These are phyloP conservation scores for Aphidius gifuensis DNA, from an alignment of 1,140 invertebrate genomes.

Conservation along the genomic window DNA sequence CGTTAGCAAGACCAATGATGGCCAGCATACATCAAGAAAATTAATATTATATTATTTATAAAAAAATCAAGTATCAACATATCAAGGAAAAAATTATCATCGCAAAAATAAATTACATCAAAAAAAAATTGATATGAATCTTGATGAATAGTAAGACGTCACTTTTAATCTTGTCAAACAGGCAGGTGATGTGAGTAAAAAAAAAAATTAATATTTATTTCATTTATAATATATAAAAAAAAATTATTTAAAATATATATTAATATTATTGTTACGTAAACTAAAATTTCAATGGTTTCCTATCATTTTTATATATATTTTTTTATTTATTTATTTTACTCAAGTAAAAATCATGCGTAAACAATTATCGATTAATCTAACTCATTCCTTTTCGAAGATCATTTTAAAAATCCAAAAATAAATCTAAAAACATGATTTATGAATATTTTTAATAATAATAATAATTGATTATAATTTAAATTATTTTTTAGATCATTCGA, in stretches of 20 bases:
- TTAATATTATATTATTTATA: neutral
- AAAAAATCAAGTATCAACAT: neutral
- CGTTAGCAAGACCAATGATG: neutral
- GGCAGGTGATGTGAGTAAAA: conserved; percentile 54
- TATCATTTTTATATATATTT: too few species aligned
- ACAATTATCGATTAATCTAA: too few species aligned
- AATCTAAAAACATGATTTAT: too few species aligned
- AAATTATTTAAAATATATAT: neutral
- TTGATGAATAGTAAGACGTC: conserved; percentile 54
- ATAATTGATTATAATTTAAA: too few species aligned
- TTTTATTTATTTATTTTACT: too few species aligned
- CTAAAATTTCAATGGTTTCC: too few species aligned
- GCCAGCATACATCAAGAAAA: neutral
- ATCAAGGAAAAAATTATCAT: too few species aligned
- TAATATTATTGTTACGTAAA: neutral
- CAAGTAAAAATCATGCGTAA: too few species aligned
- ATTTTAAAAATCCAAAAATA: too few species aligned
- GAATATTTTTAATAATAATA: conserved; percentile 45
- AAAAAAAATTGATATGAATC: conserved; percentile 30
- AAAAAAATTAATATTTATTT: conserved; percentile 11
- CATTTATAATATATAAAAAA: neutral
- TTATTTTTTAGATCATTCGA: conserved; percentile 63
- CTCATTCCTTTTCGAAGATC: too few species aligned
- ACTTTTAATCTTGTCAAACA: conserved; percentile 53
- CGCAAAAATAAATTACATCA: neutral